Evolutionary conservation across 2,888 invertebrate genomes (phyloP).

Genomic region (Papilio protenor): DNA sequence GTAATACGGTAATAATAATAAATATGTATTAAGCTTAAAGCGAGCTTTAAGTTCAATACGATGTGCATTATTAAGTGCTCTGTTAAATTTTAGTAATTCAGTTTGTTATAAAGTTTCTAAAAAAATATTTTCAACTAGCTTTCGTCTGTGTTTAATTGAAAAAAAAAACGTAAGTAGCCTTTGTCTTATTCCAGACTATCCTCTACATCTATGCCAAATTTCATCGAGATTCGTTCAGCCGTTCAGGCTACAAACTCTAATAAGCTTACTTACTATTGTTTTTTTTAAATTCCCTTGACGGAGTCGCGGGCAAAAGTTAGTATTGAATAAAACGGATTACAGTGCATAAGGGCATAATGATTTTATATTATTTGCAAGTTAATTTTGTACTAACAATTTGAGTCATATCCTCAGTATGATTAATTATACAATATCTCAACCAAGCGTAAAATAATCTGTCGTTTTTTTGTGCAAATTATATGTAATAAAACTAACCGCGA

Average conservation of each 20-base stretch:
- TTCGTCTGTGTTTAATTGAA: no score
- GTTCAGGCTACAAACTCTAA: no score
- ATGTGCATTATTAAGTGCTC: neutral
- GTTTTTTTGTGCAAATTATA: neutral
- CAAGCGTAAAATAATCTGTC: neutral
- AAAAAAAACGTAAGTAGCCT: no score
- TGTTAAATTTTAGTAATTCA: neutral
- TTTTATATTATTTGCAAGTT: neutral
- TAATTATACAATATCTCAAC: conserved; percentile 5
- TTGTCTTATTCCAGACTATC: no score
- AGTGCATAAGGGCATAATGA: neutral
- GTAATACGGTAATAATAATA: conserved; percentile 51
- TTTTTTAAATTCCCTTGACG: no score
- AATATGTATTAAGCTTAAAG: conserved; percentile 46
- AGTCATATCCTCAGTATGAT: neutral
- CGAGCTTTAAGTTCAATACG: neutral
- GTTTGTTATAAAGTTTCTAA: no score
- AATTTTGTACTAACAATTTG: neutral
- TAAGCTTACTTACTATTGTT: no score
- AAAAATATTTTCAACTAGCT: no score
- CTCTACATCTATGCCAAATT: no score
- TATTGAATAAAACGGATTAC: neutral
- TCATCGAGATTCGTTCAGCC: no score
- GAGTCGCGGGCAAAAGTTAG: neutral
- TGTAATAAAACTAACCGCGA: no score